Conservation (phyloP, 2,797 vertebrate genomes). For the Yasuhikotakia modesta region DNA sequence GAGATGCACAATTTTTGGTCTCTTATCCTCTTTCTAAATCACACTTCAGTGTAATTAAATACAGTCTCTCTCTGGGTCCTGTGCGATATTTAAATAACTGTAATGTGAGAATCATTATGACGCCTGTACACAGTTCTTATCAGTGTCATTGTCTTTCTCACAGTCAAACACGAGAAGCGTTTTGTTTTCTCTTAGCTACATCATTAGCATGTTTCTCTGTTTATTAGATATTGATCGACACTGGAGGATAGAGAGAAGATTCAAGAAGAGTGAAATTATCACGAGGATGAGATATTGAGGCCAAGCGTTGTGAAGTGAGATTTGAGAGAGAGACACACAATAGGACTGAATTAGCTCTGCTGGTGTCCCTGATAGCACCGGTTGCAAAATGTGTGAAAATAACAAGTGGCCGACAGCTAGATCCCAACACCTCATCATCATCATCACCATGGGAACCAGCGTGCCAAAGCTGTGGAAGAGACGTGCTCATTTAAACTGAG, state of each 20-base stretch:
- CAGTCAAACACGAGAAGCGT: conserved; percentile 11
- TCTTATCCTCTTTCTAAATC: neutral
- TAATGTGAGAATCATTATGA: conserved; percentile 31
- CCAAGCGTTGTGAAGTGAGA: conserved; percentile 36
- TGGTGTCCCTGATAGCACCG: conserved; percentile 62
- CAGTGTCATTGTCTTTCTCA: conserved; percentile 6
- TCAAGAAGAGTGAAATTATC: conserved; percentile 38
- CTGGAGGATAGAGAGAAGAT: conserved; percentile 28
- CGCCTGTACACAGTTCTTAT: conserved; percentile 24
- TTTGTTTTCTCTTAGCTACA: conserved; percentile 25
- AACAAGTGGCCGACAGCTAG: conserved; percentile 55
- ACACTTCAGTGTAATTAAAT: conserved; percentile 14
- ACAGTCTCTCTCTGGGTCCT: neutral
- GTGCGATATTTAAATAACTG: neutral
- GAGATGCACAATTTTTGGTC: conserved; percentile 28
- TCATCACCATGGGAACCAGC: conserved; percentile 67
- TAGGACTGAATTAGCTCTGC: conserved; percentile 72
- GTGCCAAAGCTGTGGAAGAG: conserved; percentile 55
- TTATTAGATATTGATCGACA: conserved; percentile 41
- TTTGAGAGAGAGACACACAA: conserved; percentile 61
- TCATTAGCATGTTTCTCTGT: conserved; percentile 21
- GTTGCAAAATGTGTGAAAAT: conserved; percentile 56
- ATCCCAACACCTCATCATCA: conserved; percentile 75
- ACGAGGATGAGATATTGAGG: conserved; percentile 39
- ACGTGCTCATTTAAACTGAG: conserved; percentile 55